Conservation (phyloP, 2,888 invertebrate genomes). For the Tinea trinotella region DNA sequence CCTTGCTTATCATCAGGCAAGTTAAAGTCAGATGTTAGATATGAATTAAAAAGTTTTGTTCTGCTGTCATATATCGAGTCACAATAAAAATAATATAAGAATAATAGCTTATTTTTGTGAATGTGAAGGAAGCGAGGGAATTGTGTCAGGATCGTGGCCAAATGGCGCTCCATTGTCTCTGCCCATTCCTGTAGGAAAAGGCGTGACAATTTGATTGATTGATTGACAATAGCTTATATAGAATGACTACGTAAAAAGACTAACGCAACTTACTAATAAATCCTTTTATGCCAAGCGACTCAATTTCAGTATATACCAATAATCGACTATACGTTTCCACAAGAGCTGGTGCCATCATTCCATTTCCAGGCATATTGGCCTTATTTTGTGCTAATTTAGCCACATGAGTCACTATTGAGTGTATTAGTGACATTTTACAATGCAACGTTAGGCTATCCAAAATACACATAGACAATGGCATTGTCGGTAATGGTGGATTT, state of each 20-base stretch:
- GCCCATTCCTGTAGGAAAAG: too few species aligned
- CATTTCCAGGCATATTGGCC: conserved; percentile 77
- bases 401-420: conserved; percentile 87
- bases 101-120: too few species aligned
- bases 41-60: too few species aligned
- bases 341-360: conserved; percentile 86
- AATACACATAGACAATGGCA: conserved; percentile 92
- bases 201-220: too few species aligned
- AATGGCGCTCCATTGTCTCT: too few species aligned
- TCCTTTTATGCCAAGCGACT: conserved; percentile 96
- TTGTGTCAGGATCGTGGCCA: too few species aligned
- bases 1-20: too few species aligned
- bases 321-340: conserved; percentile 96
- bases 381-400: conserved; percentile 92
- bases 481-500: conserved; percentile 78
- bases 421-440: conserved; percentile 93
- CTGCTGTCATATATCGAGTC: too few species aligned
- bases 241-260: neutral
- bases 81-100: too few species aligned
- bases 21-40: too few species aligned
- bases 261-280: conserved; percentile 83
- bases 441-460: conserved; percentile 95
- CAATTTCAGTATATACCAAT: conserved; percentile 96
- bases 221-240: too few species aligned
- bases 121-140: too few species aligned